Base-by-base conservation (phyloP, 2,888 invertebrate genomes). In the Mythimna loreyi region DNA sequence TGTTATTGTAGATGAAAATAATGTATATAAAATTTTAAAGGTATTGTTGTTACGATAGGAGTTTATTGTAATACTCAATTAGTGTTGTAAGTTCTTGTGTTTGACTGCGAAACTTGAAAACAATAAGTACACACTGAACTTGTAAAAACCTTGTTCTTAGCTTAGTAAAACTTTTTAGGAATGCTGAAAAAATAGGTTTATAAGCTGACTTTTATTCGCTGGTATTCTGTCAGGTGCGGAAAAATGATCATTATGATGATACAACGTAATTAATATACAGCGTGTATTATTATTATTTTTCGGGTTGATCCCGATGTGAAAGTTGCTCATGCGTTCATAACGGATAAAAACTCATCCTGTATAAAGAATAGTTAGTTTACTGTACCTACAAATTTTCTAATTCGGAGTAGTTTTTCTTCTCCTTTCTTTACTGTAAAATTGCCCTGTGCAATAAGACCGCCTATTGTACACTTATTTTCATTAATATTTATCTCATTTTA, bases 41-140 rank as follows among this genome's bases (percentile, higher is more conserved):
- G 36, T 36, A 36, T 36, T 4, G 3, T 28, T 28, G 28, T 28
- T 3, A 45, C 16, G 21, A 13, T n/a, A 16, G 9, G 30, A 30
- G 30, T 47, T 59, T 47, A 36, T 36, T 47, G 25, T 47, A 53
- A 70, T 65, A 65, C 55, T 65, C 53, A 63, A 23, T 53, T 33
- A 25, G 36, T 62, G 11, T 30, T 52, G 11, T 56, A 28, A 50
- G 7, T 50, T 47, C 4, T 13, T 21, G 45, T 3, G 21, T 11
- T 47, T 43, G 9, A 43, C 9, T 56, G 3, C 2, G 1, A 9
- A n/a, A 21, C 16, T 68, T 45, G 3, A 19, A 13, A 45, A 33
- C 55, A 0, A 19, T 55, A n/a, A n/a, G 36, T n/a, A 33, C 3
- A 9, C 8, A 59, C 16, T n/a, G 4, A 50, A 3, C 8, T 30